A percentile compares a stretch with the other conserved stretches of the same genome.
Evolutionary conservation across 2,113 vertebrate genomes (phyloP).

Genomic region (Cebus imitator): DNA sequence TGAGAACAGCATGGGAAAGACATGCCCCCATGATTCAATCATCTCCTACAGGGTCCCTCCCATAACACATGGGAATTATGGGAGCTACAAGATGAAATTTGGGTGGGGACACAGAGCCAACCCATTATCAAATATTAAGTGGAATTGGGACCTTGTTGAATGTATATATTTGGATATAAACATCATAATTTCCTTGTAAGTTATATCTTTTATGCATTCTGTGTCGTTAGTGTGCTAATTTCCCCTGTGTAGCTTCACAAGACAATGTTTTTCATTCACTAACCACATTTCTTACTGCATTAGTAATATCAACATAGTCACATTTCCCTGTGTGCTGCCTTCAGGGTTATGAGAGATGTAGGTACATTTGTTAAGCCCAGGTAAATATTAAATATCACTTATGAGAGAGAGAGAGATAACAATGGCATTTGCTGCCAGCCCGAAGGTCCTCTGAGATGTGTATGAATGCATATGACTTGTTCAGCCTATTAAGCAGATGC

Average conservation of each 20-base stretch:
- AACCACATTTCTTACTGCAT: not conserved
- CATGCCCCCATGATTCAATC: too few relatives aligned
- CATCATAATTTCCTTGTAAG: not conserved
- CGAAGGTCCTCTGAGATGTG: not conserved
- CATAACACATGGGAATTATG: too few relatives aligned
- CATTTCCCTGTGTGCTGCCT: not conserved
- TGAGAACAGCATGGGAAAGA: too few relatives aligned
- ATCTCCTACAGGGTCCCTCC: too few relatives aligned
- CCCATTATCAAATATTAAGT: not conserved
- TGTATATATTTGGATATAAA: constrained; percentile 11
- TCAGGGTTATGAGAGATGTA: not conserved
- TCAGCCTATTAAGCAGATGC: not conserved
- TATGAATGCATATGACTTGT: not conserved
- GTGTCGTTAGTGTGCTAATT: not conserved
- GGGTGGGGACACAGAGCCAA: too few relatives aligned
- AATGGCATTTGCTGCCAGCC: not conserved
- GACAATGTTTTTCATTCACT: constrained; percentile 4
- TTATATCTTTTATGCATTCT: not conserved
- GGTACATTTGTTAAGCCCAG: not conserved
- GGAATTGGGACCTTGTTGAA: not conserved
- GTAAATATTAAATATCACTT: constrained; percentile 37
- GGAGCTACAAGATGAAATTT: too few relatives aligned
- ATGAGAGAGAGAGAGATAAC: not conserved
- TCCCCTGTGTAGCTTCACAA: not conserved
- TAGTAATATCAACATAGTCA: not conserved